phyloP scores from a whole-genome alignment of 2,888 invertebrate genomes.

The Noctuana brunneofusca region DNA sequence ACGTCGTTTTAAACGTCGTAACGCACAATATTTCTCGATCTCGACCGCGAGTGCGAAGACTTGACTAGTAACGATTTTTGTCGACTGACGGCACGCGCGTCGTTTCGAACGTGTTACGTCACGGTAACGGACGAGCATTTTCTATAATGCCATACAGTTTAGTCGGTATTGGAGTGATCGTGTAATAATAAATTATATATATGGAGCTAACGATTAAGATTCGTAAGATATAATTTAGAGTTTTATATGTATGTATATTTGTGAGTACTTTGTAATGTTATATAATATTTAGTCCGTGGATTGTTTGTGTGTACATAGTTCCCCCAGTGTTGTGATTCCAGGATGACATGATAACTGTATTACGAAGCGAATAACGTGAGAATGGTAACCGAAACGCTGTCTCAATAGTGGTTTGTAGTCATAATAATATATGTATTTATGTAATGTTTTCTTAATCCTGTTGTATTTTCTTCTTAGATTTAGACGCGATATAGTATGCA shows the following conservation, averaged over 20 bases:
- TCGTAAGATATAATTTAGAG: slow-evolving; percentile 50
- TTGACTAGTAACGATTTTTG: slow-evolving; percentile 10
- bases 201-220: slow-evolving; percentile 42
- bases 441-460: slow-evolving; percentile 20
- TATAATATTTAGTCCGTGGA: slow-evolving; percentile 49
- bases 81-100: slow-evolving; percentile 5
- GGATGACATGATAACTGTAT: slow-evolving; percentile 47
- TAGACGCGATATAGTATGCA: slow-evolving; percentile 33
- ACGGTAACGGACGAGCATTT: slow-evolving; percentile 22
- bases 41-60: slow-evolving; percentile 15
- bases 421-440: slow-evolving; percentile 45
- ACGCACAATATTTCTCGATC: slow-evolving; percentile 43
- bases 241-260: slow-evolving; percentile 75
- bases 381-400: slow-evolving; percentile 22
- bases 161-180: slow-evolving; percentile 22
- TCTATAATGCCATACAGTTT: slow-evolving; percentile 14
- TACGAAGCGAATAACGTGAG: slow-evolving; percentile 23
- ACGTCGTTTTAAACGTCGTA: slow-evolving; percentile 32
- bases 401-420: slow-evolving; percentile 45
- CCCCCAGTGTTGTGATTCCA: slow-evolving; percentile 73
- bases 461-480: slow-evolving; percentile 21
- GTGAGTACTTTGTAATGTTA: slow-evolving; percentile 56
- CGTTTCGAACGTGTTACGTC: background rate
- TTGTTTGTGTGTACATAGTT: slow-evolving; percentile 65
- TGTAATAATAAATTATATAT: slow-evolving; percentile 28